Evolutionary conservation across 2,888 invertebrate species (phyloP), one percentile per base, ranked within the genome.

Genomic region (Drosophila sordidula): DNA sequence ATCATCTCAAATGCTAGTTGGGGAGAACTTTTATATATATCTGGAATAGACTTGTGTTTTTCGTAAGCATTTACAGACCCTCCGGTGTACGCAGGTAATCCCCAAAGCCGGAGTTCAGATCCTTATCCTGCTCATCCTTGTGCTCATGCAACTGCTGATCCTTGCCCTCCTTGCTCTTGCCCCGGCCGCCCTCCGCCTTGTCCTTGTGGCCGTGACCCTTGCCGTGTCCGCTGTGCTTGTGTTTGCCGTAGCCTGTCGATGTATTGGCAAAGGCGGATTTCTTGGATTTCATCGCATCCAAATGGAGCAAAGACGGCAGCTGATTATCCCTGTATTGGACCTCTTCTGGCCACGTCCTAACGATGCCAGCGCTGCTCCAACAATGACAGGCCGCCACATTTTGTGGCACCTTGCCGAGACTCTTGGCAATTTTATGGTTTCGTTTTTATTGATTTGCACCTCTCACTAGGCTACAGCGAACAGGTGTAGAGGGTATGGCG

Each of bases 1-100:
- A 97, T 95, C 92, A 95, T 96, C 88, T 96, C 96, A 74, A 95
- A 91, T 73, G 94, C 93, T 79, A 95, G 94, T 29, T 29, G 9
- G 73, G 8, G 9, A 2, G 9, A 11, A 14, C 3, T 12, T 12
- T 34, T 34, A 34, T 12, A 34, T 4, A 34, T 34, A 34, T 12
- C 0, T 12, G 4, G 12, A 12, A 34, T 12, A 12, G 4, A 0
- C 14, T 0, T 3, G 38, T 9, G 34, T 12, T 38, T 22, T 22
- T 47, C 22, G 42, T 22, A 0, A n/a, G n/a, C 34, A 74, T 80
- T 69, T 85, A 87, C 90, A 79, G 70, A 92, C 92, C 92, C 85
- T 92, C 91, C 69, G 90, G 78, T 34, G 92, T 91, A 47, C 91
- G 87, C 42, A 92, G 65, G 78, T 92, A 92, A 58, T 88, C 81